phyloP scores from a whole-genome alignment of 2,113 vertebrate species.

The Cheirogaleus medius region DNA sequence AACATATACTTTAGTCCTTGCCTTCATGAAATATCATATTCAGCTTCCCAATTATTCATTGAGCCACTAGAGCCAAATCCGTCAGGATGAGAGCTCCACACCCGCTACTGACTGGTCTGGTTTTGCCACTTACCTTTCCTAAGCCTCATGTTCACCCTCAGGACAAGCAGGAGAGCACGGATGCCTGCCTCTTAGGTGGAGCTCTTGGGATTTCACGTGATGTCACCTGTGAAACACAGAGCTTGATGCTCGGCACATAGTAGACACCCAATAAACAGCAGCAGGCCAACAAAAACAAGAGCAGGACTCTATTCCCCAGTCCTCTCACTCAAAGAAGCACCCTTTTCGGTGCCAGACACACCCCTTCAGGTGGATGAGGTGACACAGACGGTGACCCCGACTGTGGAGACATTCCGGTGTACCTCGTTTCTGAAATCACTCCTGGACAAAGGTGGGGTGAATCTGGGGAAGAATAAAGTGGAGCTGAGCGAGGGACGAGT shows the following conservation, averaged over 20 bases:
- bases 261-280: neutral
- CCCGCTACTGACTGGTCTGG: too few species aligned
- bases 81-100: neutral
- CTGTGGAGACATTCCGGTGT: neutral
- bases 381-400: neutral
- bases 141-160: neutral
- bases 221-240: neutral
- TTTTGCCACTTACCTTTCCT: neutral
- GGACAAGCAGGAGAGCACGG: neutral
- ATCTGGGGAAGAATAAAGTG: neutral
- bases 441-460: neutral
- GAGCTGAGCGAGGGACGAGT: neutral
- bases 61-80: neutral
- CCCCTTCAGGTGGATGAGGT: neutral
- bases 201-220: neutral
- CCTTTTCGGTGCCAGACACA: neutral
- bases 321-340: neutral
- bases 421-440: neutral
- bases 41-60: neutral
- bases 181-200: neutral
- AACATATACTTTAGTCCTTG: neutral
- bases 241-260: neutral
- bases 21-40: neutral
- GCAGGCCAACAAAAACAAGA: neutral
- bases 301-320: neutral